phyloP scores from a whole-genome alignment of 64 coral and sea anemone species.

The Cladopsammia gracilis region DNA sequence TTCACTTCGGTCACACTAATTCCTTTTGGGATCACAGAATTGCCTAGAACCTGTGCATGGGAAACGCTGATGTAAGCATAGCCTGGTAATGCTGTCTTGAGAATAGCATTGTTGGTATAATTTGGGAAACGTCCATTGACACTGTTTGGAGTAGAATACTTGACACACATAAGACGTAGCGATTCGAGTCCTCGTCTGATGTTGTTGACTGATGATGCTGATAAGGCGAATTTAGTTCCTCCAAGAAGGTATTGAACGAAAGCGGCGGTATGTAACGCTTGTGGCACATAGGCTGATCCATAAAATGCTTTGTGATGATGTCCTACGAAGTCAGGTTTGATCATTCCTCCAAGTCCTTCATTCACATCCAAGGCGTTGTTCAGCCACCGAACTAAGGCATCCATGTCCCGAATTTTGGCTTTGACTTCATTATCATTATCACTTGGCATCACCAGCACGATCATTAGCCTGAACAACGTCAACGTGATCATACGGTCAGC shows the following conservation, averaged over 20 bases:
- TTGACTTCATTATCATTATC: conserved; percentile 18
- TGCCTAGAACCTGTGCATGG: not conserved
- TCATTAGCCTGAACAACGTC: conserved; percentile 57
- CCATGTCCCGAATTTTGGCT: conserved; percentile 64
- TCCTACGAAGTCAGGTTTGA: conserved; percentile 71
- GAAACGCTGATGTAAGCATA: conserved; percentile 51
- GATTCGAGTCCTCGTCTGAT: conserved; percentile 43
- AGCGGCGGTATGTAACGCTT: conserved; percentile 55
- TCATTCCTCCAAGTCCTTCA: conserved; percentile 60
- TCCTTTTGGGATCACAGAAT: too few relatives aligned
- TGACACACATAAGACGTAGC: conserved; percentile 22
- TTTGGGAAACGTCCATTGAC: conserved; percentile 54
- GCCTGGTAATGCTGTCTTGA: conserved; percentile 7
- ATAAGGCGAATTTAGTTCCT: conserved; percentile 45
- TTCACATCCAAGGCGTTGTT: conserved; percentile 46
- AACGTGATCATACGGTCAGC: conserved; percentile 77
- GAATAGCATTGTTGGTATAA: conserved; percentile 16
- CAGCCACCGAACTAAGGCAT: conserved; percentile 26
- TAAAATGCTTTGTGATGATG: conserved; percentile 80
- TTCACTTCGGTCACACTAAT: not conserved
- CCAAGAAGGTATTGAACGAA: conserved; percentile 48
- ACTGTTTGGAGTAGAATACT: conserved; percentile 66
- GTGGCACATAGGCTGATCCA: conserved; percentile 62
- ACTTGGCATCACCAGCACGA: conserved; percentile 56
- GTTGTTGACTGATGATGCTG: not conserved